These are phyloP conservation scores for Neomorphus geoffroyi DNA, from an alignment of 2,797 vertebrate genomes.

Conservation along the genomic window DNA sequence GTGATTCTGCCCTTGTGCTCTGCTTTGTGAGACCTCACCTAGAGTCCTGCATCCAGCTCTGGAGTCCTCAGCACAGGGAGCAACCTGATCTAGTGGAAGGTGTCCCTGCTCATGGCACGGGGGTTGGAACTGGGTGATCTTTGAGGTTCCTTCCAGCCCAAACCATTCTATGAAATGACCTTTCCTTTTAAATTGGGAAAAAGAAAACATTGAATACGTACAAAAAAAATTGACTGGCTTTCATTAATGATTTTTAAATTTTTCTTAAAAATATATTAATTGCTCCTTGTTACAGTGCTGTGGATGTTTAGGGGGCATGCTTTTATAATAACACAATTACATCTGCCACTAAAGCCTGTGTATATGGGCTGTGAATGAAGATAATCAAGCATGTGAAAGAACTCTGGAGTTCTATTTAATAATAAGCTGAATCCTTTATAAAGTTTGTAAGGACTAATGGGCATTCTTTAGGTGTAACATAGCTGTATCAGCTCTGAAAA, in stretches of 20 bases:
- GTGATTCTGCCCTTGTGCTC: too few species aligned
- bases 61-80: too few species aligned
- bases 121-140: too few species aligned
- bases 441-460: neutral
- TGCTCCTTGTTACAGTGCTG: neutral
- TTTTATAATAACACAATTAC: neutral
- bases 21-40: too few species aligned
- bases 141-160: too few species aligned
- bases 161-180: neutral
- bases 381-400: neutral
- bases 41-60: too few species aligned
- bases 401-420: neutral
- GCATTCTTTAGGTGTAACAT: neutral
- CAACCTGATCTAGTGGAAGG: too few species aligned
- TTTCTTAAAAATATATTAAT: neutral
- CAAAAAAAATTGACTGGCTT: neutral
- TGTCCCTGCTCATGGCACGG: too few species aligned
- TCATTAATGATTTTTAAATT: neutral
- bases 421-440: neutral
- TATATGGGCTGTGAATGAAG: neutral
- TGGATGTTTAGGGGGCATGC: neutral
- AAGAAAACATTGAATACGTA: neutral
- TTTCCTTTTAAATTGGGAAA: neutral
- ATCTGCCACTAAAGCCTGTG: neutral
- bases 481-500: neutral